Evolutionary conservation across 2,797 vertebrate species (phyloP).

Genomic region (Rhadinocentrus ornatus): DNA sequence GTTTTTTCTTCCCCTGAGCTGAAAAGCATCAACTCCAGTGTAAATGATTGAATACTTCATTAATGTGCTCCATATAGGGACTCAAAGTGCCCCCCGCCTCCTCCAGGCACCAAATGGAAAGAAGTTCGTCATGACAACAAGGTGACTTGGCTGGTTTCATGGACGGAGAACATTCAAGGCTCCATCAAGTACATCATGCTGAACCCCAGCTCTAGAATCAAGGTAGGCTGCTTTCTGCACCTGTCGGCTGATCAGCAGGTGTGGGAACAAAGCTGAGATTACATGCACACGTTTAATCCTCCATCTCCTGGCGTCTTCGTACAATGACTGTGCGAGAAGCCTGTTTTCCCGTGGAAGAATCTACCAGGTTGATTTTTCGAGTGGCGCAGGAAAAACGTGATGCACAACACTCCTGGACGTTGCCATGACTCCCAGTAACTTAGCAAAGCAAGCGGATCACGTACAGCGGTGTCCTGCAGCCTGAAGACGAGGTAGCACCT

Average conservation of each 20-base stretch:
- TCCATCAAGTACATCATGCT: slow-evolving; percentile 99
- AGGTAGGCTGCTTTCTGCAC: slow-evolving; percentile 80
- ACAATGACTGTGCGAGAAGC: too few relatives aligned
- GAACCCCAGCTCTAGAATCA: slow-evolving; percentile 97
- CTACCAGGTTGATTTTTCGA: too few relatives aligned
- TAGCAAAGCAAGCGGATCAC: too few relatives aligned
- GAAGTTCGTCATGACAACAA: slow-evolving; percentile 97
- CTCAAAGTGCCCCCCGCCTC: slow-evolving; percentile 91
- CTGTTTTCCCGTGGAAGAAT: background rate
- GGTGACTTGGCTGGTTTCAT: slow-evolving; percentile 97
- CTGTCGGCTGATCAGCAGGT: too few relatives aligned
- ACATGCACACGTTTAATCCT: too few relatives aligned
- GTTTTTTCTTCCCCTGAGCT: background rate
- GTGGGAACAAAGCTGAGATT: too few relatives aligned
- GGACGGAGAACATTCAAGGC: slow-evolving; percentile 98
- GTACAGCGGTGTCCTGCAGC: too few relatives aligned
- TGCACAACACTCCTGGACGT: too few relatives aligned
- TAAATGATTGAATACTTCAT: background rate
- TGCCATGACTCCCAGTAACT: too few relatives aligned
- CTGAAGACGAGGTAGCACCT: too few relatives aligned
- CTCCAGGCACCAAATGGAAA: slow-evolving; percentile 95
- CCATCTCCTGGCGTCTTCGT: too few relatives aligned
- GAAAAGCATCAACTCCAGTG: background rate
- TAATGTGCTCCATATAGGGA: slow-evolving; percentile 79
- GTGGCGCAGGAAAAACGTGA: too few relatives aligned